These are phyloP conservation scores for Oscarella lobularis DNA, from an alignment of 37 sponge, comb jelly and placozoan species.

Conservation along the genomic window DNA sequence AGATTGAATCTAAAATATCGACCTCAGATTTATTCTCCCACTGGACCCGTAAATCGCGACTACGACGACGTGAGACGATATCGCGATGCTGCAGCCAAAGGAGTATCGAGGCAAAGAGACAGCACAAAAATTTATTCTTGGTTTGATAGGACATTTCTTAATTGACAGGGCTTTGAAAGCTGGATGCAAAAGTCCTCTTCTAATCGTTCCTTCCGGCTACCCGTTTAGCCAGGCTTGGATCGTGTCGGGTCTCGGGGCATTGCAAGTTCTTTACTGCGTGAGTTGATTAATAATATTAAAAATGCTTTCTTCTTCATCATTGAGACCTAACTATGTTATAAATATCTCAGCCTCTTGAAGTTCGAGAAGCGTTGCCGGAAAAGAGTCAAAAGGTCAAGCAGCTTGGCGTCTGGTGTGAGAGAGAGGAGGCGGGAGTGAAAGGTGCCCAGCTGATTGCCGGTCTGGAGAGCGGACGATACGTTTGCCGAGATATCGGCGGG, in stretches of 20 bases:
- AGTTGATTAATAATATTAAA: slow-evolving; percentile 2
- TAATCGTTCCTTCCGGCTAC: slow-evolving; percentile 16
- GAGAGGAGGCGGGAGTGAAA: not conserved
- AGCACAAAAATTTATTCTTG: no score
- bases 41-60: slow-evolving; percentile 34
- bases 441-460: not conserved
- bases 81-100: slow-evolving; percentile 20
- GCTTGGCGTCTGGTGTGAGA: slow-evolving; percentile 19
- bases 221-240: slow-evolving; percentile 8
- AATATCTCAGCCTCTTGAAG: slow-evolving; percentile 20
- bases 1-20: no score
- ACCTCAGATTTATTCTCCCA: slow-evolving; percentile 24
- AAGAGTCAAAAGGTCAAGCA: slow-evolving; percentile 2
- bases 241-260: slow-evolving; percentile 21
- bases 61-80: slow-evolving; percentile 34
- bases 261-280: slow-evolving; percentile 20
- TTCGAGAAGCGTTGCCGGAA: slow-evolving; percentile 16
- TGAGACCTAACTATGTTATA: not conserved
- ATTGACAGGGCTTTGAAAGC: slow-evolving; percentile 16
- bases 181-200: slow-evolving; percentile 19
- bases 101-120: slow-evolving; percentile 16
- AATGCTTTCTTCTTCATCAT: not conserved
- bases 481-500: slow-evolving; percentile 31
- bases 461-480: slow-evolving; percentile 11
- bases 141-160: not conserved